A percentile compares a stretch with the other conserved stretches of the same genome.
phyloP scores from a whole-genome alignment of 2,888 invertebrate genomes.

The Mactromeris polynyma region DNA sequence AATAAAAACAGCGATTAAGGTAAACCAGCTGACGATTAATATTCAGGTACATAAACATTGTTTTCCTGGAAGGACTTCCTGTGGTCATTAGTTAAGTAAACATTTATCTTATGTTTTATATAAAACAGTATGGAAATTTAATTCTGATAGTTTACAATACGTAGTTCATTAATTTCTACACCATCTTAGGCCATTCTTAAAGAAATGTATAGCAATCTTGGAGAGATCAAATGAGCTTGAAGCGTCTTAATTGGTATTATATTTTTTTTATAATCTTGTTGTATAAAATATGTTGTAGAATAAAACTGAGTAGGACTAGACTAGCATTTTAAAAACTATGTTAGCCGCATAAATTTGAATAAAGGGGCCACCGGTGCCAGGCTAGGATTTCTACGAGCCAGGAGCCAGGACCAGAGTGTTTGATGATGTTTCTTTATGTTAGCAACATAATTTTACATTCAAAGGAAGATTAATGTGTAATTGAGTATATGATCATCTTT shows the following conservation, averaged over 20 bases:
- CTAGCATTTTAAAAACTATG: too few relatives aligned
- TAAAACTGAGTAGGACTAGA: neutral
- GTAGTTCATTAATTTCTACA: neutral
- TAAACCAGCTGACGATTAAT: neutral
- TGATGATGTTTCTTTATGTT: neutral
- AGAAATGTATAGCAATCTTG: too few relatives aligned
- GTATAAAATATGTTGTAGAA: too few relatives aligned
- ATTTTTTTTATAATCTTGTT: too few relatives aligned
- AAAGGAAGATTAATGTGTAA: neutral
- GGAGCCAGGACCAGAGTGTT: neutral
- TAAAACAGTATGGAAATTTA: neutral
- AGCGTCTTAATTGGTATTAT: too few relatives aligned
- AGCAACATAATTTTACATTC: neutral
- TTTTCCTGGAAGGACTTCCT: neutral
- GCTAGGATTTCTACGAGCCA: too few relatives aligned
- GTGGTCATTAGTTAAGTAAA: neutral
- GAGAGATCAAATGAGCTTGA: too few relatives aligned
- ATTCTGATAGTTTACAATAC: neutral
- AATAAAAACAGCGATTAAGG: neutral
- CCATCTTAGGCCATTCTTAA: neutral
- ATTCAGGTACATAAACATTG: neutral
- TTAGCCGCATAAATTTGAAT: too few relatives aligned
- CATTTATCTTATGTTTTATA: slow-evolving; percentile 1
- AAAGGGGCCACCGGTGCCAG: too few relatives aligned
- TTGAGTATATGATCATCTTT: neutral